Conservation (phyloP, 2,888 invertebrate genomes). For the Drosophila austrosaltans region DNA sequence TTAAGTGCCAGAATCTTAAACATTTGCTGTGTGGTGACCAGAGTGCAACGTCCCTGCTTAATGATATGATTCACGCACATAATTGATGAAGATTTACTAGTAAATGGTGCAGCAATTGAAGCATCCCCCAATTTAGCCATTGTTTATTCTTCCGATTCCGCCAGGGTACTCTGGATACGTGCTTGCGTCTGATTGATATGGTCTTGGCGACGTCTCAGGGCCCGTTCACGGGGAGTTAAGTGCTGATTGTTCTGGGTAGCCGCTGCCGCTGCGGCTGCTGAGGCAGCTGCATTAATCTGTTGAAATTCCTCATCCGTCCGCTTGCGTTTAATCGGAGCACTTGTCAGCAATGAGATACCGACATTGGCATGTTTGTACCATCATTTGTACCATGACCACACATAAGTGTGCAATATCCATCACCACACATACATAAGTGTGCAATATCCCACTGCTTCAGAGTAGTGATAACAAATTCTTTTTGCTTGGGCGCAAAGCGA, state of each 20-base stretch:
- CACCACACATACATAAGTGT: no score
- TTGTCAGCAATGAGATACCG: constrained; percentile 95
- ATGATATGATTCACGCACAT: constrained; percentile 99
- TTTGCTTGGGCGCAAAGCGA: constrained; percentile 99
- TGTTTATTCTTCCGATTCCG: constrained; percentile 94
- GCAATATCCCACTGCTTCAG: constrained; percentile 88
- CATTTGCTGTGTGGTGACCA: constrained; percentile 99
- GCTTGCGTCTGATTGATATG: constrained; percentile 79
- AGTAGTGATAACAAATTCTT: constrained; percentile 96
- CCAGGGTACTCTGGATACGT: constrained; percentile 85
- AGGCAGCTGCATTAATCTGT: constrained; percentile 49
- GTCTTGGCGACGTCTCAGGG: constrained; percentile 79
- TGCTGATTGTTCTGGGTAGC: constrained; percentile 66
- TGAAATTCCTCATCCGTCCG: constrained; percentile 65
- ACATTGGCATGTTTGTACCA: constrained; percentile 99
- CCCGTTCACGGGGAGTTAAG: constrained; percentile 80
- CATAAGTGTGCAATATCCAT: constrained; percentile 95
- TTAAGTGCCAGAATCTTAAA: constrained; percentile 99
- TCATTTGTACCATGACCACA: constrained; percentile 99
- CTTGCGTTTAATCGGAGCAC: constrained; percentile 87
- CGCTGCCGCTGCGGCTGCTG: constrained; percentile 49
- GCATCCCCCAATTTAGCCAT: constrained; percentile 98
- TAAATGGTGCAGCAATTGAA: constrained; percentile 99
- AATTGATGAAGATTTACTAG: constrained; percentile 97
- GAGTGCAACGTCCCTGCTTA: constrained; percentile 99